A percentile compares a stretch with the other conserved stretches of the same genome.
Conservation (phyloP, 92 coral and sea anemone genomes). For the Siderastrea radians region DNA sequence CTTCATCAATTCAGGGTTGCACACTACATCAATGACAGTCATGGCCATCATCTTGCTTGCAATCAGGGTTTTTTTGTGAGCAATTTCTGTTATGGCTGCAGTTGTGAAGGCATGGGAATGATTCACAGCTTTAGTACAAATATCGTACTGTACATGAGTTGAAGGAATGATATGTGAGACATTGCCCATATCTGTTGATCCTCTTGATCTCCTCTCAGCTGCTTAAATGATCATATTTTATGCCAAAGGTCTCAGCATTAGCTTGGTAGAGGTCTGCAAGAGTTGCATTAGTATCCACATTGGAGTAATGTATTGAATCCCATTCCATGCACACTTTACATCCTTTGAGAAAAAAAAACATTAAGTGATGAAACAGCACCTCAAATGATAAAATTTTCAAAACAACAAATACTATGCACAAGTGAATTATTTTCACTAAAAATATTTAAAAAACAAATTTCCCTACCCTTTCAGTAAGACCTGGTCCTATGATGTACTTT, state of each 20-base stretch:
- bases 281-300: slow-evolving; percentile 74
- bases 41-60: slow-evolving; percentile 89
- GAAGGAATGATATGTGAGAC: slow-evolving; percentile 84
- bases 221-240: slow-evolving; percentile 43
- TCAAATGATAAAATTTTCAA: too few relatives aligned
- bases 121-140: slow-evolving; percentile 77
- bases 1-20: slow-evolving; percentile 61
- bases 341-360: slow-evolving; percentile 51
- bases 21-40: slow-evolving; percentile 89
- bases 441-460: too few relatives aligned
- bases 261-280: slow-evolving; percentile 87
- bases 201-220: slow-evolving; percentile 33
- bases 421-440: too few relatives aligned
- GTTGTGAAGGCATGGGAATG: slow-evolving; percentile 89
- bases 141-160: slow-evolving; percentile 76
- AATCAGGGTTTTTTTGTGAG: slow-evolving; percentile 79
- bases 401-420: too few relatives aligned
- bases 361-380: too few relatives aligned
- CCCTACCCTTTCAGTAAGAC: too few relatives aligned
- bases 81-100: slow-evolving; percentile 73
- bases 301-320: slow-evolving; percentile 41
- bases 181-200: slow-evolving; percentile 90
- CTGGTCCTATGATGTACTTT: too few relatives aligned
- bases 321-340: slow-evolving; percentile 77
- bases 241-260: slow-evolving; percentile 90